Evolutionary conservation across 1,140 invertebrate genomes (phyloP).

Genomic region (Macrocentrus cingulum): DNA sequence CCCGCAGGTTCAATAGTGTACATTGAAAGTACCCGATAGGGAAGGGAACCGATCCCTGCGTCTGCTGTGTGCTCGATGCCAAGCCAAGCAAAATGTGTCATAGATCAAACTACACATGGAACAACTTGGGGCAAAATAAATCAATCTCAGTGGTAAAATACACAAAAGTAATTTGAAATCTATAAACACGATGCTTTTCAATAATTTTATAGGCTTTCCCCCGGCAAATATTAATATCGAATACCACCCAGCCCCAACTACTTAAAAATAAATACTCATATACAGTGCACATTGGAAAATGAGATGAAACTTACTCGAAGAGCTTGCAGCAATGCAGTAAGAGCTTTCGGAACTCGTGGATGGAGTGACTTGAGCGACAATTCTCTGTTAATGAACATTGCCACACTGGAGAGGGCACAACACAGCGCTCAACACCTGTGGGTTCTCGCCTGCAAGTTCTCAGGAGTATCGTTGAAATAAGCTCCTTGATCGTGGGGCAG

Average conservation of each 20-base stretch:
- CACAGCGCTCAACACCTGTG: constrained; percentile 83
- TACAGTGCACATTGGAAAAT: no score
- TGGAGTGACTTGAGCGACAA: constrained; percentile 67
- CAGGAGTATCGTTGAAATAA: constrained; percentile 83
- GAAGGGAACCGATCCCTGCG: constrained; percentile 27
- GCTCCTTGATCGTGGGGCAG: constrained; percentile 85
- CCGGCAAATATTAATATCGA: no score
- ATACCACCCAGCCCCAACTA: no score
- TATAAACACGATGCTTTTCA: no score
- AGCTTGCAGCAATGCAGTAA: constrained; percentile 83
- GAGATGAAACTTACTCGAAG: constrained; percentile 65
- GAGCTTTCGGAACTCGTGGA: constrained; percentile 76
- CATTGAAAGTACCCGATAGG: constrained; percentile 25
- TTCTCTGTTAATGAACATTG: constrained; percentile 82
- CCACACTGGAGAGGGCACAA: constrained; percentile 86
- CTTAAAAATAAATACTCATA: no score
- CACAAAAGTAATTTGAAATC: no score
- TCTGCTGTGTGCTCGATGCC: constrained; percentile 28
- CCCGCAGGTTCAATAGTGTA: not conserved
- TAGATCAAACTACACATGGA: not conserved
- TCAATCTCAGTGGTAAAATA: no score
- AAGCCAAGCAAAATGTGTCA: constrained; percentile 22
- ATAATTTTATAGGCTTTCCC: no score
- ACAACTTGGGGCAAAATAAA: not conserved
- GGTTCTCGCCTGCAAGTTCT: constrained; percentile 85